A percentile compares a stretch with the other conserved stretches of the same genome.
These are phyloP conservation scores for Anableps anableps DNA, from an alignment of 2,797 vertebrate species.

Conservation along the genomic window DNA sequence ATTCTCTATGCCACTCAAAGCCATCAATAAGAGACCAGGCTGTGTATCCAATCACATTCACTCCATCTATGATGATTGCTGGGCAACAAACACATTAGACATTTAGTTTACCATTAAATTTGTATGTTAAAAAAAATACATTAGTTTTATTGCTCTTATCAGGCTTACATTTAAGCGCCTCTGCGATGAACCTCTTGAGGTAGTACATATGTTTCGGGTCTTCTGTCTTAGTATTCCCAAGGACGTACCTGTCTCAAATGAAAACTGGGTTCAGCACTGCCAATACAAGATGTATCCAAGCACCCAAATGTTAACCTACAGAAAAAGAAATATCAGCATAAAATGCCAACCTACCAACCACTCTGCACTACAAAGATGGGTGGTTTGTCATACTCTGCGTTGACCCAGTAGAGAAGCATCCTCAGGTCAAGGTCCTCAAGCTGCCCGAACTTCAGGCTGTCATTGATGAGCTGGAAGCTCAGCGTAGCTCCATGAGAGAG, in stretches of 20 bases:
- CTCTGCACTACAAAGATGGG: constrained; percentile 95
- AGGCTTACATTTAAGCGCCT: constrained; percentile 91
- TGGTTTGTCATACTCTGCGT: constrained; percentile 89
- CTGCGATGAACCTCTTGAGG: constrained; percentile 94
- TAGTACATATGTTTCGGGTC: constrained; percentile 96
- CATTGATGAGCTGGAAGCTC: constrained; percentile 93
- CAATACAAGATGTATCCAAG: background rate
- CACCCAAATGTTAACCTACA: background rate
- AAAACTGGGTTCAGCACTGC: background rate
- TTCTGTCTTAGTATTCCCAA: constrained; percentile 88
- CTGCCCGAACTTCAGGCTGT: constrained; percentile 91
- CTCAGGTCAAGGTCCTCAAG: constrained; percentile 90
- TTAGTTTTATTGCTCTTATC: background rate
- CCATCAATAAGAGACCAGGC: constrained; percentile 97
- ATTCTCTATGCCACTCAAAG: constrained; percentile 95
- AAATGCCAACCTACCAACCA: constrained; percentile 83
- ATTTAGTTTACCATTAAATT: background rate
- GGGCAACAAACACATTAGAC: constrained; percentile 20
- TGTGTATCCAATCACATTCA: constrained; percentile 93
- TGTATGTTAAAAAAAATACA: background rate
- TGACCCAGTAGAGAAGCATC: constrained; percentile 94
- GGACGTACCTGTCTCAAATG: constrained; percentile 80
- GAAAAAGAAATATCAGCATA: background rate
- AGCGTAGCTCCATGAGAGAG: constrained; percentile 93
- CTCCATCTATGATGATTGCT: constrained; percentile 90